These are phyloP conservation scores for Globia sparganii DNA, from an alignment of 2,888 invertebrate genomes.

Conservation along the genomic window DNA sequence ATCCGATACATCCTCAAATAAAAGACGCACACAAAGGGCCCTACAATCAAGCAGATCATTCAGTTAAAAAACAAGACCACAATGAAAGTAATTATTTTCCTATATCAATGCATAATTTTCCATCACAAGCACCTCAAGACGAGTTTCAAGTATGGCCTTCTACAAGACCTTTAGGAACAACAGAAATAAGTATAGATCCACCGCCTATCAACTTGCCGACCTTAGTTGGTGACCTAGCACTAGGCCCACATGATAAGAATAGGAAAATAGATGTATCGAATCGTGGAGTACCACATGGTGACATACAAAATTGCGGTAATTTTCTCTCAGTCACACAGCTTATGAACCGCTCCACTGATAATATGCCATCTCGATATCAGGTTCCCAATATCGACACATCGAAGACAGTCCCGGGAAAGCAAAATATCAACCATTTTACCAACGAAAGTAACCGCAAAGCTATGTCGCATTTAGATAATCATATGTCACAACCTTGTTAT, in stretches of 20 bases:
- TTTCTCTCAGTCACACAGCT: slow-evolving; percentile 88
- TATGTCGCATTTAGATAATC: slow-evolving; percentile 78
- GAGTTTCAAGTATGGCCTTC: slow-evolving; percentile 87
- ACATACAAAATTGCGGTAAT: slow-evolving; percentile 85
- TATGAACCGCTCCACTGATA: slow-evolving; percentile 87
- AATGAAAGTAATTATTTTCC: slow-evolving; percentile 85
- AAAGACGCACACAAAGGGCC: slow-evolving; percentile 80
- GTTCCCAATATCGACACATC: slow-evolving; percentile 75
- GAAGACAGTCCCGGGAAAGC: slow-evolving; percentile 78
- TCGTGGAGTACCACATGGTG: slow-evolving; percentile 77
- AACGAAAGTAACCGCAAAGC: slow-evolving; percentile 81
- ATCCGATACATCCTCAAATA: slow-evolving; percentile 70
- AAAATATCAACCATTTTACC: slow-evolving; percentile 75
- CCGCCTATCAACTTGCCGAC: slow-evolving; percentile 88
- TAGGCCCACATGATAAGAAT: slow-evolving; percentile 88
- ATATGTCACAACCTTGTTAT: slow-evolving; percentile 82
- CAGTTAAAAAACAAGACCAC: slow-evolving; percentile 81
- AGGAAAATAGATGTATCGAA: slow-evolving; percentile 78
- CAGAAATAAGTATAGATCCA: slow-evolving; percentile 88
- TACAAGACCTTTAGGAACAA: slow-evolving; percentile 83
- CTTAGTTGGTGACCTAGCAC: slow-evolving; percentile 85
- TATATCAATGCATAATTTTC: slow-evolving; percentile 85
- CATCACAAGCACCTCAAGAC: slow-evolving; percentile 82
- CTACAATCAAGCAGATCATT: slow-evolving; percentile 77
- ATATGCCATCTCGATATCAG: slow-evolving; percentile 80